Conservation (phyloP, 1,140 invertebrate species). For the Drosophila bocki region DNA sequence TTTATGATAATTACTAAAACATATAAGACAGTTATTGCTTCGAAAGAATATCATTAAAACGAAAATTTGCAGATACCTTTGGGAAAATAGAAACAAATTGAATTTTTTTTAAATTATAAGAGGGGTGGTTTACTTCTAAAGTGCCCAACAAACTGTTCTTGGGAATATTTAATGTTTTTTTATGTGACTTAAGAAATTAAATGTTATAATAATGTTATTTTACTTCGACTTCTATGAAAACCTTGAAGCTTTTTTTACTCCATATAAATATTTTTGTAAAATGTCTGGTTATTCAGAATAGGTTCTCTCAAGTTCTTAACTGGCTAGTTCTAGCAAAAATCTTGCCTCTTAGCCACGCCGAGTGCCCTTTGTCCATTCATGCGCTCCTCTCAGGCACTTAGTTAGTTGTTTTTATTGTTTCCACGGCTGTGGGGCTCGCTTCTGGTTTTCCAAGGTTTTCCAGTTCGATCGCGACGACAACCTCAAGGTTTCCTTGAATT, state of each 20-base stretch:
- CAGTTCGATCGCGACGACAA: conserved; percentile 63
- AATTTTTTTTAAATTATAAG: neutral
- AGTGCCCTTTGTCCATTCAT: conserved; percentile 16
- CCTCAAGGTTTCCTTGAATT: conserved; percentile 73
- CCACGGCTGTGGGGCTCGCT: conserved; percentile 21
- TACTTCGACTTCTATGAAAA: neutral
- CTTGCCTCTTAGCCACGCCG: neutral
- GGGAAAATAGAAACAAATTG: neutral
- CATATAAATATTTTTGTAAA: neutral
- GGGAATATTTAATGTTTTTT: neutral
- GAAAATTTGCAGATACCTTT: neutral
- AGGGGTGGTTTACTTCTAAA: neutral
- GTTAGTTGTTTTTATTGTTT: conserved; percentile 33
- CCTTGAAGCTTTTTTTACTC: no score
- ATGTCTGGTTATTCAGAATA: neutral
- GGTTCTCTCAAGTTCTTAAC: neutral
- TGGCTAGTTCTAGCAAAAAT: neutral
- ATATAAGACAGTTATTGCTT: neutral
- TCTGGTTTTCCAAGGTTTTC: conserved; percentile 82
- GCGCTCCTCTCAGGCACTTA: conserved; percentile 15
- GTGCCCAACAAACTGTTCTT: neutral
- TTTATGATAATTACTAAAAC: no score
- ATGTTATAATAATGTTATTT: no score
- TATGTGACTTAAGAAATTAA: no score
- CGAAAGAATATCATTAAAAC: neutral